Conservation (phyloP, 1,140 invertebrate species). For the Anastatus disparis region DNA sequence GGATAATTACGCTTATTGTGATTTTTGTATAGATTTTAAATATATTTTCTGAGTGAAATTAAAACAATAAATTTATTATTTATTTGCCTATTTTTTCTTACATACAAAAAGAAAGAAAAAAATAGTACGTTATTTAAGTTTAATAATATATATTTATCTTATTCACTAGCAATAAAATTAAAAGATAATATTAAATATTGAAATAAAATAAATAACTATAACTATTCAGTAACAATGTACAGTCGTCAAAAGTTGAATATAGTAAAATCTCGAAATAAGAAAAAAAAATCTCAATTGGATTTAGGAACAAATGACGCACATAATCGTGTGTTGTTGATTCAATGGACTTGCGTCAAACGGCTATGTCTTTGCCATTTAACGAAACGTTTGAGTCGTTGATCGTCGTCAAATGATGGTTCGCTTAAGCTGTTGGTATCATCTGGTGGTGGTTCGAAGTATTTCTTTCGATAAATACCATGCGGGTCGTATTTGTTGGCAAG, state of each 20-base stretch:
- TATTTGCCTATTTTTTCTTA: too few relatives aligned
- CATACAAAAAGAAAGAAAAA: too few relatives aligned
- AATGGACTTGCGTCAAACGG: background rate
- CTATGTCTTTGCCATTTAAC: background rate
- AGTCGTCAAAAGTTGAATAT: background rate
- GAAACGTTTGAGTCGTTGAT: conserved; percentile 4
- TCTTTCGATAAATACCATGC: conserved; percentile 44
- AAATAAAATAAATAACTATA: conserved; percentile 16
- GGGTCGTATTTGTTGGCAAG: conserved; percentile 49
- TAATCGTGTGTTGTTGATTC: background rate
- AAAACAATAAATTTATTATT: too few relatives aligned
- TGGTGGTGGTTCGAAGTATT: conserved; percentile 43
- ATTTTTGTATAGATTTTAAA: too few relatives aligned
- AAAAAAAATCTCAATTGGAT: background rate
- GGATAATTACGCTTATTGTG: too few relatives aligned
- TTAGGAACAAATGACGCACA: conserved; percentile 5
- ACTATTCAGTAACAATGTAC: background rate
- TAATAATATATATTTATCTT: too few relatives aligned
- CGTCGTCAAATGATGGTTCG: background rate
- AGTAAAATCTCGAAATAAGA: background rate
- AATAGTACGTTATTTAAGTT: too few relatives aligned
- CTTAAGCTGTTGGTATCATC: conserved; percentile 45
- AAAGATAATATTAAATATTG: background rate
- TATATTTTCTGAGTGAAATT: too few relatives aligned
- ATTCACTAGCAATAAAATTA: background rate